These are phyloP conservation scores for Catharus ustulatus DNA, from an alignment of 2,797 vertebrate species.

Conservation along the genomic window DNA sequence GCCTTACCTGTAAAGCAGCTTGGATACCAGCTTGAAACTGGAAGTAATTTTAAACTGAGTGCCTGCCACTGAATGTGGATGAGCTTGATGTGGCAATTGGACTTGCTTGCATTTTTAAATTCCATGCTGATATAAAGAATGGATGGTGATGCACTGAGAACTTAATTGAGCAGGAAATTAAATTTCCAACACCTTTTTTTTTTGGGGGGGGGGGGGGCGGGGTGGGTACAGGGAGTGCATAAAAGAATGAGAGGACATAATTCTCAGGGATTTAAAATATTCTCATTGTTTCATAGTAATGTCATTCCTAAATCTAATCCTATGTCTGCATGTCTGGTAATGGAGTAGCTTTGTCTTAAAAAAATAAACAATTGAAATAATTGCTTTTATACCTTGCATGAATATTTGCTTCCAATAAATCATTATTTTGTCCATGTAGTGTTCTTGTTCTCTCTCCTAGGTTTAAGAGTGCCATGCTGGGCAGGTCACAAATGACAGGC, in stretches of 20 bases:
- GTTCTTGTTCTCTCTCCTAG: background rate
- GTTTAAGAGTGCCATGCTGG: background rate
- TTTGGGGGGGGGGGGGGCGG: too few species aligned
- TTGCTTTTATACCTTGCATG: background rate
- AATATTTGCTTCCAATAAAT: conserved; percentile 43
- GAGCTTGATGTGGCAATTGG: background rate
- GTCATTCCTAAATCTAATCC: background rate
- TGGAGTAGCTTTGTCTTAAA: background rate
- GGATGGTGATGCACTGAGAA: background rate
- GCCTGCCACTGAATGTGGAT: background rate
- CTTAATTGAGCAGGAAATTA: background rate
- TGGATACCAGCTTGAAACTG: background rate
- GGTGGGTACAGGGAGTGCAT: background rate
- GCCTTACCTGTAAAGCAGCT: background rate
- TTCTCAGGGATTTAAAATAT: conserved; percentile 40
- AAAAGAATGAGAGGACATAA: background rate
- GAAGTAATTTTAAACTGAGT: background rate
- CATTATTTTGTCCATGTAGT: background rate
- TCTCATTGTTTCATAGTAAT: background rate
- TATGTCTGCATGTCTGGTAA: background rate
- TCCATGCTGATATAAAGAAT: background rate
- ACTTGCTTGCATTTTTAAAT: background rate
- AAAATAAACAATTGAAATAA: background rate
- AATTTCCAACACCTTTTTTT: background rate
- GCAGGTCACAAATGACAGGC: background rate